Evolutionary conservation across 2,113 vertebrate genomes (phyloP), one percentile per base, ranked within the genome.

Genomic region (Tragelaphus scriptus): DNA sequence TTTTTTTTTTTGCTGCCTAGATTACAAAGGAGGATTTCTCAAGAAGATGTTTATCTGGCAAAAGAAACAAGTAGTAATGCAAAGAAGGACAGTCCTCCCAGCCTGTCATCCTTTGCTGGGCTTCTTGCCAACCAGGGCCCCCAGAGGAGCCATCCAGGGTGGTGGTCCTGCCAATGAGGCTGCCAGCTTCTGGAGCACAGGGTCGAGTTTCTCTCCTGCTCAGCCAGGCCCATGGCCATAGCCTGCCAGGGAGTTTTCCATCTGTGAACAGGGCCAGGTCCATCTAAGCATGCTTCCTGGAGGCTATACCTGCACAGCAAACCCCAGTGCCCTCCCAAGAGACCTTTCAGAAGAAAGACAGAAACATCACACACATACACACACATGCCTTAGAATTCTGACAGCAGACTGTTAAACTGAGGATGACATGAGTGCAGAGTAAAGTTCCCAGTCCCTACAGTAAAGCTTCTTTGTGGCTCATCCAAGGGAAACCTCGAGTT

Each of bases 21-120:
- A 93, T 36, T 96, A 53, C 53, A 95, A 75, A 95, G 58, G 71
- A 80, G 77, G 26, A 13, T 88, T 56, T 88, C 75, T 93, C 58
- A 71, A 2, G 53, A 53, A 47, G 32, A 59, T 81, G 63, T 90
- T 91, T 53, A 53, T 36, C 88, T 90, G 58, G 85, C 51, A 36
- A 84, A 91, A 63, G 77, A 80, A 97, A 90, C 51, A 96, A 44
- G 61, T 6, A 68, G 40, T 47, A 75, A 81, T 32, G 30, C 32
- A 59, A 49, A 40, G 19, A 51, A 25, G 77, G 44, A 32, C 3
- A 21, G 21, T 23, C 26, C 19, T 55, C 28, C 14, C 1, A 10
- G 49, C 17, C 14, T 53, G 53, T 13, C 23, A 25, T 71, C 77
- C 30, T n/a, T 32, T 51, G 55, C 49, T 4, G 14, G 16, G 59